Evolutionary conservation across 1,140 invertebrate species (phyloP).

Genomic region (Acromyrmex charruanus): DNA sequence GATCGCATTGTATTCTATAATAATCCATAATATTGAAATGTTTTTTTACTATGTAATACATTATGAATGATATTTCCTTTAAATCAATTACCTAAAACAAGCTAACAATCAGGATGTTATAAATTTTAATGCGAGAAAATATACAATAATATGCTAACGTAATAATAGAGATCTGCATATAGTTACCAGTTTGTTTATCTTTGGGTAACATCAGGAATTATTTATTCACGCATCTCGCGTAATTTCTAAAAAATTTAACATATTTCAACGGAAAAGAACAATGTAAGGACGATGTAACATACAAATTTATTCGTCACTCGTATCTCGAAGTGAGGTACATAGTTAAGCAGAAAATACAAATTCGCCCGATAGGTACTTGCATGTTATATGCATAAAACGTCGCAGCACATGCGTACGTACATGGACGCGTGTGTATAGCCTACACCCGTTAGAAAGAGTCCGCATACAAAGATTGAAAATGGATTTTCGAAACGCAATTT

Average conservation of each 20-base stretch:
- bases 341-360: constrained; percentile 48
- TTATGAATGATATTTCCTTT: neutral
- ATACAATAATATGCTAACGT: neutral
- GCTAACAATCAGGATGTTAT: neutral
- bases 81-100: neutral
- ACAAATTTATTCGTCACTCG: constrained; percentile 25
- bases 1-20: neutral
- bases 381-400: constrained; percentile 20
- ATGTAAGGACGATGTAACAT: neutral
- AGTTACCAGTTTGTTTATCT: neutral
- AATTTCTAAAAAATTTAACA: neutral
- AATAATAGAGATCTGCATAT: neutral
- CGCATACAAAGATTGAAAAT: constrained; percentile 75
- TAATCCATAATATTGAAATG: neutral
- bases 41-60: neutral
- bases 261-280: neutral
- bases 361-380: constrained; percentile 34
- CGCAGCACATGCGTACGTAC: constrained; percentile 3
- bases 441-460: constrained; percentile 59
- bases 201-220: neutral
- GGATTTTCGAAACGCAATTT: constrained; percentile 77
- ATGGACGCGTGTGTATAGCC: neutral
- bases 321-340: constrained; percentile 13
- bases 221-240: neutral
- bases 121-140: neutral